Base-by-base conservation (phyloP, 1,140 invertebrate species). In the Drosophila arizonae region DNA sequence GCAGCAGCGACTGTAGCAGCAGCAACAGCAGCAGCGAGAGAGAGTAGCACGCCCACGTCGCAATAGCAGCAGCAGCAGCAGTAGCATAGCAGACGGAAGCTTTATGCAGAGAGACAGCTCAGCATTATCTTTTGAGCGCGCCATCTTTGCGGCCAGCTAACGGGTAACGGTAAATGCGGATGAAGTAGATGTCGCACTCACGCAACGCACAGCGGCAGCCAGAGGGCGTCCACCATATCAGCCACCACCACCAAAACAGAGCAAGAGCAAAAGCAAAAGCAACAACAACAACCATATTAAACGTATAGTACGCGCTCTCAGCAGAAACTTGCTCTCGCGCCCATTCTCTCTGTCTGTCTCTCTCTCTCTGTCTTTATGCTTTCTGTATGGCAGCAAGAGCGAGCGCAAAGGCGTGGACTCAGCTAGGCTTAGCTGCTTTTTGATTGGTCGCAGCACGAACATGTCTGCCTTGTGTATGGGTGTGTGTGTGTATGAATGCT, bases 71-170 rank as follows among this genome's bases (percentile, higher is more conserved):
- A 41, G 43, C 43, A 48, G 60, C 10, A 15, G 33, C 51, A 62
- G 48, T 30, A 41, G 43, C 51, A 1, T 24, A 48, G 60, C 10
- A 26, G 46, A 30, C 51, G 9, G n/a, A n/a, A 33, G 28, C 50
- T 36, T 28, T n/a, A 55, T 48, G 21, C 13, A 54, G 50, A 71
- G 36, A 65, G 52, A 72, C 30, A 45, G 45, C 51, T 54, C 28
- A 36, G 15, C 30, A 39, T 57, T 51, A 69, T 68, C 71, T 73
- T 62, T 55, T 50, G 43, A 66, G 41, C 41, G 55, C 67, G 82
- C 84, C 82, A 87, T 87, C 84, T 86, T 86, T 75, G 58, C 33
- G 43, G 36, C 48, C 43, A 66, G 24, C 33, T 51, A 36, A 58
- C 39, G 26, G 81, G 56, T 79, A 81, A 75, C 81, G 66, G 64